A percentile compares a stretch with the other conserved stretches of the same genome.
These are phyloP conservation scores for Drosophila sproati DNA, from an alignment of 1,140 invertebrate species.

Conservation along the genomic window DNA sequence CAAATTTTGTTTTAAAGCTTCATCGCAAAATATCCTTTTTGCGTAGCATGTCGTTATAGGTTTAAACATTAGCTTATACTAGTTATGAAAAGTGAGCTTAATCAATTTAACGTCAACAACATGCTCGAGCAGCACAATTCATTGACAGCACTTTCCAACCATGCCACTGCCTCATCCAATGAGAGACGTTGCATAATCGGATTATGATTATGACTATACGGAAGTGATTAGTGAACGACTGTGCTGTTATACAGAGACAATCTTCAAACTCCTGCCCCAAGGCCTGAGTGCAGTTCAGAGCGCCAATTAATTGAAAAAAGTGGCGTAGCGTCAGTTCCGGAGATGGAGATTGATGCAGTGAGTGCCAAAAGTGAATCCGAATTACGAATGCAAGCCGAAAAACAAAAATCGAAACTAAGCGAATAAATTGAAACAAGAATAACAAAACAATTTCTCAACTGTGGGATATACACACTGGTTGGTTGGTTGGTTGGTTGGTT, in stretches of 20 bases:
- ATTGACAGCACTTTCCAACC: neutral
- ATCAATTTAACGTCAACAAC: conserved; percentile 65
- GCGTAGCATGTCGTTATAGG: neutral
- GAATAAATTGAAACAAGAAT: conserved; percentile 28
- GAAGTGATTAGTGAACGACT: conserved; percentile 42
- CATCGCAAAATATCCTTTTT: neutral
- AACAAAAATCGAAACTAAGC: conserved; percentile 1
- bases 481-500: neutral
- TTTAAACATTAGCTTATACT: neutral
- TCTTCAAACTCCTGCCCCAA: neutral
- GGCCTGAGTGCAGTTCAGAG: conserved; percentile 40
- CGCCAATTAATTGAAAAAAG: conserved; percentile 68
- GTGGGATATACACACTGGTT: neutral
- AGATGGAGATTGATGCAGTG: conserved; percentile 63
- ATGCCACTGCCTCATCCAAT: neutral
- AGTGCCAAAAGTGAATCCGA: conserved; percentile 34
- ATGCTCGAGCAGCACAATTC: conserved; percentile 28
- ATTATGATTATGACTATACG: conserved; percentile 71
- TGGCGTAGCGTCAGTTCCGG: conserved; percentile 15
- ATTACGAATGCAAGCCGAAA: conserved; percentile 18
- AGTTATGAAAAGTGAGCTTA: conserved; percentile 47
- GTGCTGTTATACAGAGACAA: neutral
- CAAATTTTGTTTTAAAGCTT: neutral
- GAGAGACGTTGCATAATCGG: conserved; percentile 53
- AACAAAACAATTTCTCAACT: conserved; percentile 66